Conservation (phyloP, 2,113 vertebrate genomes). For the Barnardius zonarius region DNA sequence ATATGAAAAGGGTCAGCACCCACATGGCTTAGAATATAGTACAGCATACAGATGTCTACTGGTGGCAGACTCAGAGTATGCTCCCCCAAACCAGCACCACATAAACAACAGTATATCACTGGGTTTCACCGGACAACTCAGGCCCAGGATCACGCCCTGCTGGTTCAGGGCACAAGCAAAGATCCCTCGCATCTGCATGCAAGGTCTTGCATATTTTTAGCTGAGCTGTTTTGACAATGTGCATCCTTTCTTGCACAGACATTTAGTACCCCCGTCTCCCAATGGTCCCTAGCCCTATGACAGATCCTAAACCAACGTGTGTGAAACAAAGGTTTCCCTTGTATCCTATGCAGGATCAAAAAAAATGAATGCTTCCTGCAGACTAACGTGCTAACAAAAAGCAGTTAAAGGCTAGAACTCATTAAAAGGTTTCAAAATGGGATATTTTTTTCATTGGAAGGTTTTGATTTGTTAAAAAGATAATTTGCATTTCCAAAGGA, state of each 20-base stretch:
- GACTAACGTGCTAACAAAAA: not conserved
- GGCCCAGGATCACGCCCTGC: not conserved
- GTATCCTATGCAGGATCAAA: not conserved
- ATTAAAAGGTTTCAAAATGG: not conserved
- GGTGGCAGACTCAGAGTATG: not conserved
- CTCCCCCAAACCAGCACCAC: not conserved
- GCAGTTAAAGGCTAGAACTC: not conserved
- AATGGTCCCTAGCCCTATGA: not conserved
- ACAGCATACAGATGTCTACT: not conserved
- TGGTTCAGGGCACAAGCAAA: not conserved
- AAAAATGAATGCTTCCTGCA: not conserved
- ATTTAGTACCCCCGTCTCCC: not conserved
- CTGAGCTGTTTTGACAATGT: not conserved
- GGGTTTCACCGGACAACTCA: not conserved
- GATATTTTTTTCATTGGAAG: not conserved
- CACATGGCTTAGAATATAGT: rapidly evolving
- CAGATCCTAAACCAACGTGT: not conserved
- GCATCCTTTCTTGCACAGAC: not conserved
- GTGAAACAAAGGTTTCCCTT: not conserved
- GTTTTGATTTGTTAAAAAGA: not conserved
- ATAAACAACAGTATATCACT: not conserved
- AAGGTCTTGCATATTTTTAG: not conserved
- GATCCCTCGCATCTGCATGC: not conserved
- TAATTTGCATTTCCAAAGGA: not conserved
- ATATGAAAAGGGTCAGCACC: not conserved